Evolutionary conservation across 2,888 invertebrate genomes (phyloP).

Genomic region (Acleris laterana): DNA sequence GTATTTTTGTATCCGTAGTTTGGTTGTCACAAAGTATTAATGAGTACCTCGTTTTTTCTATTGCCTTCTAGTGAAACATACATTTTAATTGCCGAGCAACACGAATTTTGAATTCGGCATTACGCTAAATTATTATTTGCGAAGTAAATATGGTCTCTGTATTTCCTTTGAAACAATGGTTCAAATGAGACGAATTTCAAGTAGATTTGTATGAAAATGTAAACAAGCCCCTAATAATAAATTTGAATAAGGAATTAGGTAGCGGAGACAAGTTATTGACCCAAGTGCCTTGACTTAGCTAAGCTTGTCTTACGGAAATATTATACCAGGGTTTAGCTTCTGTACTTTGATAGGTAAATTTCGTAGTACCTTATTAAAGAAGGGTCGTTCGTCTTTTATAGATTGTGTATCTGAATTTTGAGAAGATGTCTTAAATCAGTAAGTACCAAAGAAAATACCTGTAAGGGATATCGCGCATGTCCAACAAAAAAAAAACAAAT

Average conservation of each 20-base stretch:
- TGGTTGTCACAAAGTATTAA: too few relatives aligned
- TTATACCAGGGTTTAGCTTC: slow-evolving; percentile 3
- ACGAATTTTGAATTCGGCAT: background rate
- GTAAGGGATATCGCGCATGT: background rate
- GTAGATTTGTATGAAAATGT: slow-evolving; percentile 12
- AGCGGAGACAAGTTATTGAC: slow-evolving; percentile 14
- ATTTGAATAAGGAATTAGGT: slow-evolving; percentile 22
- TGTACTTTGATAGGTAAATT: background rate
- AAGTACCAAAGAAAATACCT: too few relatives aligned
- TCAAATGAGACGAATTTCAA: slow-evolving; percentile 3
- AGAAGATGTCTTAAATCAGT: too few relatives aligned
- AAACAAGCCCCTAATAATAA: slow-evolving; percentile 13
- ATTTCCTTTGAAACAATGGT: slow-evolving; percentile 1
- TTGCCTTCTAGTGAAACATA: background rate
- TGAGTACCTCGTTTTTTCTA: too few relatives aligned
- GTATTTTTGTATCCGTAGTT: too few relatives aligned
- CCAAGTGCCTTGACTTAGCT: background rate
- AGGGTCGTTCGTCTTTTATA: too few relatives aligned
- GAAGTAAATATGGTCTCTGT: background rate
- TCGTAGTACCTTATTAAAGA: background rate
- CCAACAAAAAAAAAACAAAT: background rate
- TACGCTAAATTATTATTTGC: background rate
- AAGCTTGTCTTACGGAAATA: slow-evolving; percentile 6
- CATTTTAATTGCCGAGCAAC: background rate
- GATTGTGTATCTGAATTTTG: too few relatives aligned